Conservation (phyloP, 2,113 vertebrate genomes). For the Garra rufa region DNA sequence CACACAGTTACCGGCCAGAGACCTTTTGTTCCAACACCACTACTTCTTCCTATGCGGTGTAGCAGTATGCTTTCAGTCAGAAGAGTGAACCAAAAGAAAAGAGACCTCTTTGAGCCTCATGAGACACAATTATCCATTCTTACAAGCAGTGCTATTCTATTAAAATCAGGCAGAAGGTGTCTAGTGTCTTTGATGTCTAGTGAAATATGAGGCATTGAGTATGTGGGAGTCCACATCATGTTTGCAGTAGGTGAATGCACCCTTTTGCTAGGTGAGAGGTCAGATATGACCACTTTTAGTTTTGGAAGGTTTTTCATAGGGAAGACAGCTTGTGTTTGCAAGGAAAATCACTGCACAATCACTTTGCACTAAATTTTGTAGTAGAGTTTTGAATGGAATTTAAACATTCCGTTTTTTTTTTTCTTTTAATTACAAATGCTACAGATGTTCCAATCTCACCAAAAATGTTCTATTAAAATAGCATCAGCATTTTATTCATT, state of each 20-base stretch:
- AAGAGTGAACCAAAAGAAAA: background rate
- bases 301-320: background rate
- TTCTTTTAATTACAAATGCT: too few relatives aligned
- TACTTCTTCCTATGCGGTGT: background rate
- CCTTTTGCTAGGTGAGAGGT: background rate
- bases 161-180: background rate
- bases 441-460: background rate
- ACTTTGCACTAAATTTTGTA: background rate
- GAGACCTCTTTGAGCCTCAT: background rate
- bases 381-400: background rate
- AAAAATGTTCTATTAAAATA: conserved; percentile 15
- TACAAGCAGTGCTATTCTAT: conserved; percentile 7
- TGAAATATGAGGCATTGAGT: background rate
- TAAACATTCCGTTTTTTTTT: conserved; percentile 5
- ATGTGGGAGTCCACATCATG: conserved; percentile 7
- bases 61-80: background rate
- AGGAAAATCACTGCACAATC: background rate
- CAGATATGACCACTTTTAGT: background rate
- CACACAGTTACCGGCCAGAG: conserved; percentile 22
- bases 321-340: background rate
- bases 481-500: too few relatives aligned
- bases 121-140: conserved; percentile 19
- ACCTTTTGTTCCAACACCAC: conserved; percentile 8
- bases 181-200: background rate
- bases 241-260: background rate